Evolutionary conservation across 1,140 invertebrate species (phyloP), one percentile per base, ranked within the genome.

Genomic region (Muscidifurax raptorellus): DNA sequence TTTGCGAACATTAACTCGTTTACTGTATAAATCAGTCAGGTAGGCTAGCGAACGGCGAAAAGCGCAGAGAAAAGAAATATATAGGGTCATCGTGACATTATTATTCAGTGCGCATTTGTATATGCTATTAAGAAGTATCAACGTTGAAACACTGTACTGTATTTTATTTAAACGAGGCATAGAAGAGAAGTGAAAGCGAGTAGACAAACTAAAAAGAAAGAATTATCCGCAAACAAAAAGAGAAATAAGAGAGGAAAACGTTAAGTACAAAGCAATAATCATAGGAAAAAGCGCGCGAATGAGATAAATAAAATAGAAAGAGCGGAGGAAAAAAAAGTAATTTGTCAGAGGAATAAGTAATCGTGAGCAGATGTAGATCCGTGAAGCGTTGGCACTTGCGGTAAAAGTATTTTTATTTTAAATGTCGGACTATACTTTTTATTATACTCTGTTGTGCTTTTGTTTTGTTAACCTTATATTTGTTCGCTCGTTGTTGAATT

Each of bases 221-320:
- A 79, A 18, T 13, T 69, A 69, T 64, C 66, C 27, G 66, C 27
- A 15, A 69, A 30, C 66, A 66, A 78, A 71, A 66, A n/a, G 40
- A 75, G 47, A 77, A 47, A 25, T 25, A 72, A 83, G 28, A 67
- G 40, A 76, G n/a, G 64, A 84, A 75, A 75, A 77, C 27, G 27
- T 85, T 72, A 81, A 85, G 83, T 85, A 85, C 83, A 85, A 81
- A 85, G 83, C 78, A 85, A 85, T 85, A 85, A 81, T 77, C 47
- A 72, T 84, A 83, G 22, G 75, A 69, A 74, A 74, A 32, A 84
- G 3, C 59, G 66, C 44, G 44, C 27, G 40, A 32, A 71, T 0
- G 52, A 59, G 52, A 59, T 18, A 59, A 59, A 59, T 7, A 18
- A 36, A 84, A 40, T 69, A 79, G 71, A 72, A 30, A 22, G 22